Conservation (phyloP, 2,113 vertebrate species). For the Odontophorus gujanensis region DNA sequence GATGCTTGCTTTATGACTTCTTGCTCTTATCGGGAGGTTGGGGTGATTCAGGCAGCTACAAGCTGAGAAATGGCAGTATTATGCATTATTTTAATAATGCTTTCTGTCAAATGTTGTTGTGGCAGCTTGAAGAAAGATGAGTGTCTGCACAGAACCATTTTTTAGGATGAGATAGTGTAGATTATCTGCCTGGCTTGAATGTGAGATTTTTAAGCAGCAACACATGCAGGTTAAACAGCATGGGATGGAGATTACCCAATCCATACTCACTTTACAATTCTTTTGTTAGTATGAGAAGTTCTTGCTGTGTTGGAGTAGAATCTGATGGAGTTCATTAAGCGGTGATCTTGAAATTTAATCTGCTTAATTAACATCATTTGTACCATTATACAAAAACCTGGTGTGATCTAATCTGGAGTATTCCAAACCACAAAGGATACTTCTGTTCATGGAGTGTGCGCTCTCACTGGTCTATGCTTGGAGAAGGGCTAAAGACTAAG, state of each 20-base stretch:
- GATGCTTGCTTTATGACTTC: background rate
- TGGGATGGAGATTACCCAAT: background rate
- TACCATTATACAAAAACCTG: accelerated
- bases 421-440: background rate
- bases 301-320: background rate
- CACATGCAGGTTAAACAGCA: background rate
- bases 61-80: background rate
- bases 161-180: background rate
- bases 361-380: background rate
- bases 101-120: background rate
- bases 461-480: background rate
- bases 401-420: background rate
- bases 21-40: background rate
- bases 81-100: background rate
- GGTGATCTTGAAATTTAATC: background rate
- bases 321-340: background rate
- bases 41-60: background rate
- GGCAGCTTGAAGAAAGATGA: background rate
- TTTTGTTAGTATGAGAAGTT: background rate
- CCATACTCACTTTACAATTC: too few relatives aligned
- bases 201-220: too few relatives aligned
- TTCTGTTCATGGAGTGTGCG: accelerated
- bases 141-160: background rate
- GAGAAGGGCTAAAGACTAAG: background rate
- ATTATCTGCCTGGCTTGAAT: background rate